A percentile compares a stretch with the other conserved stretches of the same genome.
Evolutionary conservation across 1,140 invertebrate species (phyloP).

Genomic region (Calephelis virginiensis): DNA sequence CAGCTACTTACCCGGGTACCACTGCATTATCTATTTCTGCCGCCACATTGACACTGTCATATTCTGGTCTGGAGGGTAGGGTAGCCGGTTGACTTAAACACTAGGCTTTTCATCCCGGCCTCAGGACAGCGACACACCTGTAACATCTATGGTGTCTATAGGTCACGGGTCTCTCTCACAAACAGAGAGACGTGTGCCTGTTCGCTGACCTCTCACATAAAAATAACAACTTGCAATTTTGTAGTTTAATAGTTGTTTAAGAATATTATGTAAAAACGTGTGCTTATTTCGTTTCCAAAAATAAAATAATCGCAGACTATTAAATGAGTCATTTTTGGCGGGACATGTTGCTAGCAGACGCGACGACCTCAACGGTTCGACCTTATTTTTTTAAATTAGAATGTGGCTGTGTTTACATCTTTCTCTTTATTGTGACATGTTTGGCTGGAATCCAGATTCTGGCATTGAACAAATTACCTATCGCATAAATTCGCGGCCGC

Average conservation of each 20-base stretch:
- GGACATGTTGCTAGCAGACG: constrained; percentile 58
- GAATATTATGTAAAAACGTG: constrained; percentile 11
- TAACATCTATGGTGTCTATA: too few species aligned
- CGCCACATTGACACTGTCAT: too few species aligned
- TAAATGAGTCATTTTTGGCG: constrained; percentile 61
- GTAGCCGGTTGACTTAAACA: too few species aligned
- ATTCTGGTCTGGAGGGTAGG: too few species aligned
- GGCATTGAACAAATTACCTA: constrained; percentile 53
- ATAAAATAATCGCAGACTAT: constrained; percentile 42
- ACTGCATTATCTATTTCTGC: too few species aligned
- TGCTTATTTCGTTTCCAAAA: constrained; percentile 33
- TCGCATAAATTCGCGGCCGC: constrained; percentile 29
- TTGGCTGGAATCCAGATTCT: constrained; percentile 60
- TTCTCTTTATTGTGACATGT: constrained; percentile 70
- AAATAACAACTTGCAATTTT: neutral
- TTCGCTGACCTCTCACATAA: neutral
- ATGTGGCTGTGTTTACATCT: constrained; percentile 73
- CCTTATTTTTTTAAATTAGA: constrained; percentile 68
- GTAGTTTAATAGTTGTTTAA: neutral
- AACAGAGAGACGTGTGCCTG: too few species aligned
- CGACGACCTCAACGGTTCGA: constrained; percentile 56
- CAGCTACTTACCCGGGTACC: too few species aligned
- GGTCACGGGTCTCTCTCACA: too few species aligned
- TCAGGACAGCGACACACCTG: too few species aligned
- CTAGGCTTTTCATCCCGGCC: too few species aligned